phyloP scores from a whole-genome alignment of 2,113 vertebrate species.

The Dolichotis patagonum region DNA sequence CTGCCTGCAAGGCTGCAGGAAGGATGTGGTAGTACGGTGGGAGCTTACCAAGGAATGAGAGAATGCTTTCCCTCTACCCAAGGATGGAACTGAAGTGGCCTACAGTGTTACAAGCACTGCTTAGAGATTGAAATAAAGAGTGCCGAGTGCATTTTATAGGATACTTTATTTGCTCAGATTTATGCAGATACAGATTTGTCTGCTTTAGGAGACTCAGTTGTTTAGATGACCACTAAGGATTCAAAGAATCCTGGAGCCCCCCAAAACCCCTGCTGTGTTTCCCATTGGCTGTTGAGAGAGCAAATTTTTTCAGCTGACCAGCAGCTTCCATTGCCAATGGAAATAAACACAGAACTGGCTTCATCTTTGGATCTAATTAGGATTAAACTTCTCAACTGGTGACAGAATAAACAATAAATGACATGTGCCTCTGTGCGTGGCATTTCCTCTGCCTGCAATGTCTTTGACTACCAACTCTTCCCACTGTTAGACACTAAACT shows the following conservation, averaged over 20 bases:
- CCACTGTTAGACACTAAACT: not conserved
- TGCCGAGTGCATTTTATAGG: not conserved
- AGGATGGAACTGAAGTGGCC: not conserved
- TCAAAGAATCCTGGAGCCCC: slow-evolving; percentile 46
- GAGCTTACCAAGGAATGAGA: not conserved
- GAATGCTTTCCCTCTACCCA: not conserved
- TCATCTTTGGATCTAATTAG: slow-evolving; percentile 53
- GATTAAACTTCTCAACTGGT: slow-evolving; percentile 68
- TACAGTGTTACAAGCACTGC: not conserved
- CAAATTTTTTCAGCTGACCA: slow-evolving; percentile 37
- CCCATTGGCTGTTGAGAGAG: slow-evolving; percentile 16
- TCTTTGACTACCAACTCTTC: not conserved
- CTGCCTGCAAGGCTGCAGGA: not conserved
- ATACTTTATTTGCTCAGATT: slow-evolving; percentile 41
- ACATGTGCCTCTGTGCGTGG: not conserved
- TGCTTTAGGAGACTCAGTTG: slow-evolving; percentile 13
- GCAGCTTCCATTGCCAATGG: slow-evolving; percentile 29
- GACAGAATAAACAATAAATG: slow-evolving; percentile 72
- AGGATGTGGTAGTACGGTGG: not conserved
- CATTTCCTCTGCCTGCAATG: slow-evolving; percentile 28
- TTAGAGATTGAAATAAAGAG: slow-evolving; percentile 1
- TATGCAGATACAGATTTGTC: slow-evolving; percentile 52
- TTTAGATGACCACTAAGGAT: slow-evolving; percentile 43
- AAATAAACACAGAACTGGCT: slow-evolving; percentile 59
- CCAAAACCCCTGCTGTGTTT: slow-evolving; percentile 19